Evolutionary conservation across 2,888 invertebrate genomes (phyloP).

Genomic region (Hemistola chrysoprasaria): DNA sequence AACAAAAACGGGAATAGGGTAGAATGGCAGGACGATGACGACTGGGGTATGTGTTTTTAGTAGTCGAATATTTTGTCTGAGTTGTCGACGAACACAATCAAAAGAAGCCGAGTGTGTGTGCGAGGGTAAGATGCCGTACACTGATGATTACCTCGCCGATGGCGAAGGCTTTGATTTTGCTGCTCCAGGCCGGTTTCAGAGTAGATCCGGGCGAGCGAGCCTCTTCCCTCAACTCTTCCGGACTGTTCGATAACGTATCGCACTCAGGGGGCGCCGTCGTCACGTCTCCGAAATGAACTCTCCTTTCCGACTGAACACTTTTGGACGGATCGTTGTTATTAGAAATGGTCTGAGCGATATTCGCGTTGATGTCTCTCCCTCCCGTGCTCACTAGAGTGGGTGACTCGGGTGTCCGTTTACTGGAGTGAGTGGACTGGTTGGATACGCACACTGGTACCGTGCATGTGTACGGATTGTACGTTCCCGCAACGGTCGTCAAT

Average conservation of each 20-base stretch:
- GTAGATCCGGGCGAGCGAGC: slow-evolving; percentile 60
- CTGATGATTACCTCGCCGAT: slow-evolving; percentile 80
- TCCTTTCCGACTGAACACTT: slow-evolving; percentile 73
- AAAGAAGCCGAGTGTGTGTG: slow-evolving; percentile 72
- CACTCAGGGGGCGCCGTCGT: slow-evolving; percentile 63
- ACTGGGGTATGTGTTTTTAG: slow-evolving; percentile 47
- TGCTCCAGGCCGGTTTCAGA: slow-evolving; percentile 77
- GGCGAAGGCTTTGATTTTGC: slow-evolving; percentile 80
- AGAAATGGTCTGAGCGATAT: slow-evolving; percentile 54
- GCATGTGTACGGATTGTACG: slow-evolving; percentile 73
- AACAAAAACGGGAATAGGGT: slow-evolving; percentile 54
- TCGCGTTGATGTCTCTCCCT: slow-evolving; percentile 65
- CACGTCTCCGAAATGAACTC: slow-evolving; percentile 76
- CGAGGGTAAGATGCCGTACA: slow-evolving; percentile 71
- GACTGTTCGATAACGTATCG: slow-evolving; percentile 63
- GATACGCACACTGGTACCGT: slow-evolving; percentile 57
- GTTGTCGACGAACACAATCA: slow-evolving; percentile 80
- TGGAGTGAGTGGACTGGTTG: slow-evolving; percentile 45
- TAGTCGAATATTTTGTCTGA: slow-evolving; percentile 58
- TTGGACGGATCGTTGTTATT: slow-evolving; percentile 54
- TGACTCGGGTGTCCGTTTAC: slow-evolving; percentile 47
- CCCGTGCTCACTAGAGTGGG: slow-evolving; percentile 52
- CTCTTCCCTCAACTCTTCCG: slow-evolving; percentile 61
- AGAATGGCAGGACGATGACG: slow-evolving; percentile 54
- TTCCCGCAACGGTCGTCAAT: slow-evolving; percentile 74